phyloP scores from a whole-genome alignment of 2,113 vertebrate species.

The Nymphicus hollandicus region DNA sequence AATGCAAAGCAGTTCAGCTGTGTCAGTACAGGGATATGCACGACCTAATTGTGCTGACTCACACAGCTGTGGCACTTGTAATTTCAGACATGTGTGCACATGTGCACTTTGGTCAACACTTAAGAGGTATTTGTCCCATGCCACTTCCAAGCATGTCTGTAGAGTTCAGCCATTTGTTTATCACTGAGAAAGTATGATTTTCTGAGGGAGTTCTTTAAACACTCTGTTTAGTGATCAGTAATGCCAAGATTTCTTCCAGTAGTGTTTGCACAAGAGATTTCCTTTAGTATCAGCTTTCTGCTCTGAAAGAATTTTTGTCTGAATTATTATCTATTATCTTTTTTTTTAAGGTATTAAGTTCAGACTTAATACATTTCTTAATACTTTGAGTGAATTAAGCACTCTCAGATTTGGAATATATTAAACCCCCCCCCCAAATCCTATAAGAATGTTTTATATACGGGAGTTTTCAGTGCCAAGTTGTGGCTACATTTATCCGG shows the following conservation, averaged over 20 bases:
- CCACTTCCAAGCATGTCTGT: background rate
- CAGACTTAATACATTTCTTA: background rate
- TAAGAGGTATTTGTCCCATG: background rate
- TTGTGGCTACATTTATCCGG: background rate
- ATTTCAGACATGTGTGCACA: background rate
- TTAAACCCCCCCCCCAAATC: background rate
- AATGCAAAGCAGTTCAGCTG: background rate
- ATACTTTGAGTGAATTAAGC: background rate
- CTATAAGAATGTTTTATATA: background rate
- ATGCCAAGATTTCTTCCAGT: background rate
- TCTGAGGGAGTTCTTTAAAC: background rate
- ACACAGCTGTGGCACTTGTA: background rate
- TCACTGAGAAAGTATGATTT: background rate
- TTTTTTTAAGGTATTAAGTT: background rate
- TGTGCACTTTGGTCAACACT: background rate
- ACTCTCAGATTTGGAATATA: background rate
- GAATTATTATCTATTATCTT: background rate
- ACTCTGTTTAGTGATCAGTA: background rate
- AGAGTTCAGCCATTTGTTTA: background rate
- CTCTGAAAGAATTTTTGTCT: background rate
- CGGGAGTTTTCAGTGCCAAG: background rate
- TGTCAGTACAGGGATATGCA: background rate
- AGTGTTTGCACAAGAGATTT: background rate
- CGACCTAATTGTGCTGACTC: background rate
- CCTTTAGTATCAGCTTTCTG: background rate